Evolutionary conservation across 2,113 vertebrate species (phyloP).

Genomic region (Hippolais icterina): DNA sequence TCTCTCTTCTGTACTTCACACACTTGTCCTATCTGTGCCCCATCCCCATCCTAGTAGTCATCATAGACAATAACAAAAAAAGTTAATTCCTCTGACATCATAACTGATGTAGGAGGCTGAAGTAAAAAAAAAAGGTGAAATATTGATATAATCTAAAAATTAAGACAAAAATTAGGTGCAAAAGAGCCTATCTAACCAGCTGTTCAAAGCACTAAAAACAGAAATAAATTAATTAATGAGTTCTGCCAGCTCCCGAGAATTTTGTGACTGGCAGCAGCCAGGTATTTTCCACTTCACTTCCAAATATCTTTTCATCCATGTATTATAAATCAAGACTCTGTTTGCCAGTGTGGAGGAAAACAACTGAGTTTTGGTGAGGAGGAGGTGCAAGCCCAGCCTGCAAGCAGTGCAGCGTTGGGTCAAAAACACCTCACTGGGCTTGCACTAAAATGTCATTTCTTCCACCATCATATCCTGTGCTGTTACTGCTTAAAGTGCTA

Average conservation of each 20-base stretch:
- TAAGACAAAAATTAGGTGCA: not conserved
- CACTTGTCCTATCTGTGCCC: not conserved
- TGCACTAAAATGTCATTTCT: not conserved
- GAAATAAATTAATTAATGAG: conserved; percentile 1
- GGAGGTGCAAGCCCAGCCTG: not conserved
- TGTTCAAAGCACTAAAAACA: not conserved
- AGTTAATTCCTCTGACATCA: not conserved
- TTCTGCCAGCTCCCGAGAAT: not conserved
- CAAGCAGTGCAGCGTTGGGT: not conserved
- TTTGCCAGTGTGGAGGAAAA: not conserved
- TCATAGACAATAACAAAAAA: not conserved
- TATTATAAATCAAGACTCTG: not conserved
- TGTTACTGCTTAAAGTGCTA: not conserved
- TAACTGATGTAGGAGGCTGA: not conserved
- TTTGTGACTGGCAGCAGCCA: not conserved
- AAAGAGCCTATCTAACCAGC: not conserved
- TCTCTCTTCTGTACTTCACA: not conserved
- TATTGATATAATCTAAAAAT: not conserved
- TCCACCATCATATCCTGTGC: not conserved
- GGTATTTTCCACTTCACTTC: not conserved
- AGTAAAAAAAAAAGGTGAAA: not conserved
- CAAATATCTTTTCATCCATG: not conserved
- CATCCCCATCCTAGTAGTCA: not conserved
- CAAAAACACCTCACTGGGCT: not conserved
- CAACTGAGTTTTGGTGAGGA: not conserved